Percentiles rank a stretch among this genome's conserved stretches.
phyloP scores from a whole-genome alignment of 1,140 invertebrate genomes.

The Calliphora vicina region DNA sequence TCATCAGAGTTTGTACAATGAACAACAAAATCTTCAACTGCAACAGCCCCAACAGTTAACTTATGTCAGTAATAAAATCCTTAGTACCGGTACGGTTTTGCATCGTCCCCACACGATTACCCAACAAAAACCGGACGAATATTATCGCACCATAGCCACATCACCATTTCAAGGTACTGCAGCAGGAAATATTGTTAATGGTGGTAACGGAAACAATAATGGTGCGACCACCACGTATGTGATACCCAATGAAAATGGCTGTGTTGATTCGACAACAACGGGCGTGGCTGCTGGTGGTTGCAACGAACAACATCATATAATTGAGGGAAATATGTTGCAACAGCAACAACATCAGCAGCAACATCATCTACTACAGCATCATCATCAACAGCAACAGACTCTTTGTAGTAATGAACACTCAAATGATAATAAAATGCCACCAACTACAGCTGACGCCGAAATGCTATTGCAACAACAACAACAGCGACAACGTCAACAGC shows the following conservation, averaged over 20 bases:
- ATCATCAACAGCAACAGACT: conserved; percentile 42
- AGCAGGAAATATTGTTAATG: conserved; percentile 22
- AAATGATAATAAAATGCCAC: conserved; percentile 17
- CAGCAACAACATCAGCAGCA: conserved; percentile 52
- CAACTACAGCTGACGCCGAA: conserved; percentile 36
- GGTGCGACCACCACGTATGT: conserved; percentile 46
- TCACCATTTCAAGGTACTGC: conserved; percentile 56
- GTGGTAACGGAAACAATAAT: conserved; percentile 18
- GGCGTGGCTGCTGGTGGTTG: not conserved
- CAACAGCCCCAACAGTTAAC: conserved; percentile 38
- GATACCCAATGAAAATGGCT: conserved; percentile 45
- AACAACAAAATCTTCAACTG: conserved; percentile 42
- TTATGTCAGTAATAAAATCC: conserved; percentile 39
- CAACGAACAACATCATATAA: not conserved
- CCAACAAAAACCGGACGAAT: conserved; percentile 59
- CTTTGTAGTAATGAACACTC: not conserved
- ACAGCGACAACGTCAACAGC: conserved; percentile 43
- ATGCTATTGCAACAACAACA: conserved; percentile 41
- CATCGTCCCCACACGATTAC: conserved; percentile 29
- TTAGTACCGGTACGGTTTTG: conserved; percentile 38
- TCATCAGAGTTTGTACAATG: not conserved
- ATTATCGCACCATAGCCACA: conserved; percentile 61
- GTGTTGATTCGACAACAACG: conserved; percentile 29
- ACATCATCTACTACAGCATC: conserved; percentile 33
- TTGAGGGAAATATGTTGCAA: not conserved